phyloP scores from a whole-genome alignment of 2,888 invertebrate genomes.

The Anagyrus pseudococci region DNA sequence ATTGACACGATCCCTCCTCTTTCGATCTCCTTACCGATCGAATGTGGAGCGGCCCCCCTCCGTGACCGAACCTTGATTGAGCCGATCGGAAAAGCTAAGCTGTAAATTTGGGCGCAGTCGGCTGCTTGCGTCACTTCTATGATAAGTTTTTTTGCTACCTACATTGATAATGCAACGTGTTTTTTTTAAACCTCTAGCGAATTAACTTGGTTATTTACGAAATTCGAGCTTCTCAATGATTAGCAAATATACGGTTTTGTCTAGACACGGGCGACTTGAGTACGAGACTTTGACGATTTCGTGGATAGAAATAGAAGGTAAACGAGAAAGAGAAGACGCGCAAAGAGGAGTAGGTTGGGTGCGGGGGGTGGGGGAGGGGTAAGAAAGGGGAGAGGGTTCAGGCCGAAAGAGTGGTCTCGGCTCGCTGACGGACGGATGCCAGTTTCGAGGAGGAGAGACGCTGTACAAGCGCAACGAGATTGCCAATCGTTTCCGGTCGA shows the following conservation, averaged over 20 bases:
- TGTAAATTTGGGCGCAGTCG: conserved; percentile 11
- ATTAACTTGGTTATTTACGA: too few species aligned
- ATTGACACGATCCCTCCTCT: conserved; percentile 29
- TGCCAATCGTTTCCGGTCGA: conserved; percentile 55
- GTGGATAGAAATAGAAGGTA: conserved; percentile 23
- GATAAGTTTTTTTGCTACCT: too few species aligned
- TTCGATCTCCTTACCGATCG: background rate
- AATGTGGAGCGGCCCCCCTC: conserved; percentile 22
- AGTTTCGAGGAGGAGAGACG: conserved; percentile 60
- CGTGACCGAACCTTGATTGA: conserved; percentile 26
- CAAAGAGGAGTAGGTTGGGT: background rate
- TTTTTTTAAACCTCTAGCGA: too few species aligned
- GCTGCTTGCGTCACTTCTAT: too few species aligned
- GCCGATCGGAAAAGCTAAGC: background rate
- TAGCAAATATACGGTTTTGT: too few species aligned
- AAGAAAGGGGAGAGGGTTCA: background rate
- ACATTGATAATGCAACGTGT: too few species aligned
- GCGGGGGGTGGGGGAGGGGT: background rate
- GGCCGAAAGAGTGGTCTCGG: conserved; percentile 13
- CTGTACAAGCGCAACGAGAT: conserved; percentile 48
- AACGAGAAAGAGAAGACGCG: background rate
- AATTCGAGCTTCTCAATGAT: too few species aligned
- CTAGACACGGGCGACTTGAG: too few species aligned
- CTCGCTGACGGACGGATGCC: conserved; percentile 41
- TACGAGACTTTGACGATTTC: background rate